Base-by-base conservation (phyloP, 2,113 vertebrate genomes). In the Butastur rufipennis region DNA sequence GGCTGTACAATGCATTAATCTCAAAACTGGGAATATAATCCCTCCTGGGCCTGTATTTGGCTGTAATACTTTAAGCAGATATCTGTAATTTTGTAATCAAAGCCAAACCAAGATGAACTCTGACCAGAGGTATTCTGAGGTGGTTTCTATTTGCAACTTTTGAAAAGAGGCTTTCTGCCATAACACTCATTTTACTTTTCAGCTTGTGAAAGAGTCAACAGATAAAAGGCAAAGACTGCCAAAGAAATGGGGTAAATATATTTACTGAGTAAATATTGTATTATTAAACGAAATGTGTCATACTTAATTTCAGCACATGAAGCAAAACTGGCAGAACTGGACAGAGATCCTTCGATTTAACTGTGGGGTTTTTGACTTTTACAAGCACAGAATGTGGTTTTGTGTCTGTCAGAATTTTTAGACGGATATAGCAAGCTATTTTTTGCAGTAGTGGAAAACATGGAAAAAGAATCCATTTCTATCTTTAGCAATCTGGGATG, bases 191-290 rank as follows among this genome's bases (percentile, higher is more conserved):
- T 95, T 88, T 83, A 38, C 61, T 80, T 90, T 80, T 93, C 81
- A 86, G 16, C 23, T 88, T 95, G 40, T 82, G 65, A 94, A 82
- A 85, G 70, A 88, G 81, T 89, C 66, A 89, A 34, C 59, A 86
- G 63, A 84, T 86, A 87, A 83, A 91, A 95, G 47, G 34, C 20
- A 73, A 90, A 86, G 61, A 56, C 29, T 86, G 72, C 34, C 82
- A 93, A 86, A 90, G 61, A 94, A 86, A 93, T 36, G 3, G 4
- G 25, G 31, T 93, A 97, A 97, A 97, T 88, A 94, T 93, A 91
- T 89, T 91, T 87, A 71, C 75, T 63, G 43, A 81, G 84, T 84
- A 96, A 97, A 95, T 95, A 93, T 77, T 85, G 9, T 65, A 53
- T 91, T 96, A 88, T 91, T 97, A 93, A 96, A 88, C 13, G 4